Evolutionary conservation across 2,888 invertebrate species (phyloP), one percentile per base, ranked within the genome.

Genomic region (Glaucopsyche alexis): DNA sequence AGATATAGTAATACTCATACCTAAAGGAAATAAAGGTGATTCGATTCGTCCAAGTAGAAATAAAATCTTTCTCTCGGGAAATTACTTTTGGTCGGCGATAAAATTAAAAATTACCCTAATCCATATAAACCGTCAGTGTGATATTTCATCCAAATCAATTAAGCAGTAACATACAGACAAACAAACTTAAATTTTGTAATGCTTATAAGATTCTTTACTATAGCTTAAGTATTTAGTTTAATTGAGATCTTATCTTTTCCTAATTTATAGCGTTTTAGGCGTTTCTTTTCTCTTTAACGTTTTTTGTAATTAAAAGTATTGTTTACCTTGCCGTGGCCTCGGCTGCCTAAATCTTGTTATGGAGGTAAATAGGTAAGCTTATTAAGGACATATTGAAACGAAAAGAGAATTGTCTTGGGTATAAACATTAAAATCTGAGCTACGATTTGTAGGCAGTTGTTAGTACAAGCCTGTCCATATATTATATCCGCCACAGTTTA

Each of bases 361-460:
- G 55, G 55, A 55, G 60, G 60, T 60, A 38, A 60, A 60, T 60
- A 60, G 60, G 60, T 60, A 60, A 60, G 60, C 60, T 60, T 29
- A 38, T 60, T 60, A 38, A 38, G 29, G 60, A 14, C 5, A 5
- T 29, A 29, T 38, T 9, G 13, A 16, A 60, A 60, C 38, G 29
- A 60, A 60, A 60, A 60, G 7, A 42, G 47, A 47, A 60, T 60
- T 60, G 60, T 60, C 60, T 60, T 60, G 11, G 29, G 19, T 29
- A 13, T 29, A 55, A 19, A 29, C 4, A 2, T 29, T 29, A 29
- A 29, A 29, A 29, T 29, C 29, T 3, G 29, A 29, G 29, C 29
- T 29, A 29, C 29, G 0, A 3, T 29, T 29, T 29, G 29, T 29
- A 29, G 29, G 29, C 29, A 29, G 29, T n/a, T n/a, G n/a, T n/a